A percentile compares a stretch with the other conserved stretches of the same genome.
Evolutionary conservation across 2,797 vertebrate genomes (phyloP).

Genomic region (Morelia viridis): DNA sequence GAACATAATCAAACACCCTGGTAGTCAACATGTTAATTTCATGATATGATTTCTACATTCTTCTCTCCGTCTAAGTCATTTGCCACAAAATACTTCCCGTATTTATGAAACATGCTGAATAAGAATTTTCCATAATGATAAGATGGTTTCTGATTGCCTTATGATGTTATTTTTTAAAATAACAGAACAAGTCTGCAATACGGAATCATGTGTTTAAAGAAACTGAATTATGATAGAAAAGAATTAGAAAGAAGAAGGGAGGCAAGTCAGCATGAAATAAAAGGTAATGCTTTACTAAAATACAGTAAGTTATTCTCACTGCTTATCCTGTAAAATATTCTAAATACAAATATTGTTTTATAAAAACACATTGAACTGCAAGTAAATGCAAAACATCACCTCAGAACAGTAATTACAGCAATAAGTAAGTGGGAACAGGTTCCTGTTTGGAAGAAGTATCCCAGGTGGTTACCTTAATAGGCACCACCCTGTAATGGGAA

Average conservation of each 20-base stretch:
- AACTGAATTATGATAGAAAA: slow-evolving; percentile 97
- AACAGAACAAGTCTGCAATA: slow-evolving; percentile 98
- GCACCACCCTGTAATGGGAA: neutral
- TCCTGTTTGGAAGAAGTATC: neutral
- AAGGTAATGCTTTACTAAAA: slow-evolving; percentile 77
- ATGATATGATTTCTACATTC: neutral
- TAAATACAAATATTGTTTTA: neutral
- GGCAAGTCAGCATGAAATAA: slow-evolving; percentile 95
- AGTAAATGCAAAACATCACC: neutral
- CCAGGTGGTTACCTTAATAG: neutral
- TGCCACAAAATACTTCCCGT: neutral
- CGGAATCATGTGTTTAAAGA: slow-evolving; percentile 98
- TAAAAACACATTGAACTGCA: neutral
- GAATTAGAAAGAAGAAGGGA: slow-evolving; percentile 95
- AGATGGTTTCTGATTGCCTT: slow-evolving; percentile 41
- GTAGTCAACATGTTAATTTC: neutral
- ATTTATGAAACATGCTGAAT: slow-evolving; percentile 19
- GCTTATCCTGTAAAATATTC: slow-evolving; percentile 50
- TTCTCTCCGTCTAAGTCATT: neutral
- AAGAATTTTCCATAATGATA: slow-evolving; percentile 43
- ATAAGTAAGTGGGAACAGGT: neutral
- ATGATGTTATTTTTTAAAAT: slow-evolving; percentile 56
- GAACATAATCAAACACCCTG: neutral
- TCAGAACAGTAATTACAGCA: neutral
- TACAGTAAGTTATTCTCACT: slow-evolving; percentile 39